A percentile compares a stretch with the other conserved stretches of the same genome.
Conservation (phyloP, 92 coral and sea anemone species). For the Epizoanthus rinbou region DNA sequence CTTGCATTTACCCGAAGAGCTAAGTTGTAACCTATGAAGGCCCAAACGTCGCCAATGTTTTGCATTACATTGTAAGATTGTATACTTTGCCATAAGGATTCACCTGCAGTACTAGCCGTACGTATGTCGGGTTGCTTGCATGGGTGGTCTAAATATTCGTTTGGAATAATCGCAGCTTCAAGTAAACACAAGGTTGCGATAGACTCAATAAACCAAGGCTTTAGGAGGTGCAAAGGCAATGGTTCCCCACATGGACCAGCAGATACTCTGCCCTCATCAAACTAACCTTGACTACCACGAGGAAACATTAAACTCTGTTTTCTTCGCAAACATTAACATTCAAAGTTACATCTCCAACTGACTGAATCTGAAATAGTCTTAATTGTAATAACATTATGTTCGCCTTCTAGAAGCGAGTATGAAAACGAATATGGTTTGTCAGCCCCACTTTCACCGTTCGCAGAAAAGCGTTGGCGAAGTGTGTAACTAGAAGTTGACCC, state of each 20-base stretch:
- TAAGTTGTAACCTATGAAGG: not conserved
- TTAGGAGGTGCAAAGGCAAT: slow-evolving; percentile 24
- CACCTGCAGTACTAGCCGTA: slow-evolving; percentile 36
- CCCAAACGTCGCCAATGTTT: slow-evolving; percentile 6
- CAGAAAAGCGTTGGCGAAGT: not conserved
- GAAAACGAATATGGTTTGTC: not conserved
- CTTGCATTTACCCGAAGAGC: not conserved
- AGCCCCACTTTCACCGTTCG: not conserved
- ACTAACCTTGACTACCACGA: slow-evolving; percentile 28
- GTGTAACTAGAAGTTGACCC: slow-evolving; percentile 14
- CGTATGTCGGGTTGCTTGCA: slow-evolving; percentile 11
- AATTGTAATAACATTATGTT: slow-evolving; percentile 25
- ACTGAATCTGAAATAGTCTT: slow-evolving; percentile 20
- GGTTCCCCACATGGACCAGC: slow-evolving; percentile 10
- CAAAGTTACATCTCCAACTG: slow-evolving; percentile 22
- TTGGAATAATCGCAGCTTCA: slow-evolving; percentile 42
- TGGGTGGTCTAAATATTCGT: slow-evolving; percentile 47
- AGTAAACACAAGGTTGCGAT: slow-evolving; percentile 32
- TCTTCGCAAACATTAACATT: slow-evolving; percentile 16
- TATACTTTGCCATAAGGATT: not conserved
- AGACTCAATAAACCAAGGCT: slow-evolving; percentile 40
- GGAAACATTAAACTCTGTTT: slow-evolving; percentile 5
- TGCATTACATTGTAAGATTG: not conserved
- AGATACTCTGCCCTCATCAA: slow-evolving; percentile 30
- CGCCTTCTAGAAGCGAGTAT: not conserved